phyloP scores from a whole-genome alignment of 1,140 invertebrate species.

The Drosophila setifemur region DNA sequence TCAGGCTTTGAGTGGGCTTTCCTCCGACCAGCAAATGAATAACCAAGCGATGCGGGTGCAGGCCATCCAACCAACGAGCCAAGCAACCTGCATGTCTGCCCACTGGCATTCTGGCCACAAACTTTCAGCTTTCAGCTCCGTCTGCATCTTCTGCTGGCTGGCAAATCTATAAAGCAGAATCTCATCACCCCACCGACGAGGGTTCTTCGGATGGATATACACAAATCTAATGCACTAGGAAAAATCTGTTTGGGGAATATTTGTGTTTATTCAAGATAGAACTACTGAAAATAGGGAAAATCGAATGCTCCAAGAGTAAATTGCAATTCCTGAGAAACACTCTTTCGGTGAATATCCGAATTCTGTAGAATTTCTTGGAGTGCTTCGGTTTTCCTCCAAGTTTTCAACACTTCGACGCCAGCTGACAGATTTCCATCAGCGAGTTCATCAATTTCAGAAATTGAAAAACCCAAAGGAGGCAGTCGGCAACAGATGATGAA shows the following conservation, averaged over 20 bases:
- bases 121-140: background rate
- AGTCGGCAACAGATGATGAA: conserved; percentile 23
- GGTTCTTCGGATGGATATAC: background rate
- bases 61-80: too few species aligned
- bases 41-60: conserved; percentile 22
- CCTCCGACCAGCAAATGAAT: background rate
- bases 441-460: conserved; percentile 67
- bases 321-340: too few species aligned
- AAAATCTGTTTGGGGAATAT: too few species aligned
- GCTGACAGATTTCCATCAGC: conserved; percentile 62
- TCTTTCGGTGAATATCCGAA: too few species aligned
- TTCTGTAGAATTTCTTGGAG: background rate
- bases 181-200: conserved; percentile 18
- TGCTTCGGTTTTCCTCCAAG: conserved; percentile 2
- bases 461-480: conserved; percentile 42
- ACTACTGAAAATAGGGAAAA: too few species aligned
- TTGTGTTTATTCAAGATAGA: too few species aligned
- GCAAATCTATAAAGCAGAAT: conserved; percentile 35
- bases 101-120: background rate
- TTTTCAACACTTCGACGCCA: conserved; percentile 37
- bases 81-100: conserved; percentile 26
- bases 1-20: background rate
- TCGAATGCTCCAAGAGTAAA: too few species aligned
- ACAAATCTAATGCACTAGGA: background rate
- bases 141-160: conserved; percentile 22